Evolutionary conservation across 2,797 vertebrate species (phyloP).

Genomic region (Crenichthys baileyi): DNA sequence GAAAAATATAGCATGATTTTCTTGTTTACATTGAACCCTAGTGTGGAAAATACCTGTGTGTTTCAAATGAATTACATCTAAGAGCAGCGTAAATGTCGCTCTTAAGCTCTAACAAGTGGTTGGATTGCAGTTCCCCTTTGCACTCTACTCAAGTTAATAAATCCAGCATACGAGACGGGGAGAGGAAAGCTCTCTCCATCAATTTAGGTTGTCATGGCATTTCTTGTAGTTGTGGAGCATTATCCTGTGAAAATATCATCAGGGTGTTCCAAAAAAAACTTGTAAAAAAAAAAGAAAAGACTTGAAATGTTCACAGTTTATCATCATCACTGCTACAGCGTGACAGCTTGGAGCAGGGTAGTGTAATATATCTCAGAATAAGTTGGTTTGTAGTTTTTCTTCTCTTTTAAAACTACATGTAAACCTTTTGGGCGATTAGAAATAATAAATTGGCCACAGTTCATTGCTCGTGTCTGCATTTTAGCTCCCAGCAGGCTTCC

Average conservation of each 20-base stretch:
- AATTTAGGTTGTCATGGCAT: conserved; percentile 67
- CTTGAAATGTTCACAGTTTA: conserved; percentile 58
- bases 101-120: conserved; percentile 59
- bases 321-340: conserved; percentile 46
- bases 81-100: conserved; percentile 53
- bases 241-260: conserved; percentile 60
- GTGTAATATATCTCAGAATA: conserved; percentile 41
- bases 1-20: conserved; percentile 13
- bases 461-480: conserved; percentile 20
- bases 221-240: conserved; percentile 58
- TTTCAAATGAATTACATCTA: conserved; percentile 44
- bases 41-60: conserved; percentile 31
- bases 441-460: conserved; percentile 9
- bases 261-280: conserved; percentile 20
- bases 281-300: conserved; percentile 42
- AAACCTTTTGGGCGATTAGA: conserved; percentile 15
- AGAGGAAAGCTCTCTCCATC: conserved; percentile 53
- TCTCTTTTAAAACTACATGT: conserved; percentile 30
- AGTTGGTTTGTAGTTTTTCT: conserved; percentile 17
- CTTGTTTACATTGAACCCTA: conserved; percentile 33
- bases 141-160: conserved; percentile 48
- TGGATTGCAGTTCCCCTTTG: conserved; percentile 34
- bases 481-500: conserved; percentile 61
- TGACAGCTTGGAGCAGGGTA: conserved; percentile 45
- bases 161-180: conserved; percentile 28